These are phyloP conservation scores for pig (Sus scrofa) DNA, from an alignment of 2,113 vertebrate species.

Conservation along the genomic window T2T-Sscrofa CM000812.6:193923001-193923500, in stretches of 20 bases:
- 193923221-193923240: not conserved
- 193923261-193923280: not conserved
- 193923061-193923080: not conserved
- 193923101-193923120: not conserved
- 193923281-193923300: not conserved
- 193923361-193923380: not conserved
- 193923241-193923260: not conserved
- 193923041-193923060: not conserved
- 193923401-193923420: not conserved
- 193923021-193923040: not conserved
- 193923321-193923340: not conserved
- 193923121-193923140: not conserved
- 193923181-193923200: conserved; percentile 8
- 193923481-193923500: not conserved
- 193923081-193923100: not conserved
- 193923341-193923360: not conserved
- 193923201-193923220: not conserved
- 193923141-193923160: not conserved
- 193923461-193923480: not conserved
- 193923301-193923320: not conserved
- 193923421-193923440: not conserved
- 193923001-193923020: not conserved
- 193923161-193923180: not conserved
- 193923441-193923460: not conserved
- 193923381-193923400: not conserved